phyloP scores from a whole-genome alignment of 2,113 vertebrate species.

The Todiramphus saurophagus region DNA sequence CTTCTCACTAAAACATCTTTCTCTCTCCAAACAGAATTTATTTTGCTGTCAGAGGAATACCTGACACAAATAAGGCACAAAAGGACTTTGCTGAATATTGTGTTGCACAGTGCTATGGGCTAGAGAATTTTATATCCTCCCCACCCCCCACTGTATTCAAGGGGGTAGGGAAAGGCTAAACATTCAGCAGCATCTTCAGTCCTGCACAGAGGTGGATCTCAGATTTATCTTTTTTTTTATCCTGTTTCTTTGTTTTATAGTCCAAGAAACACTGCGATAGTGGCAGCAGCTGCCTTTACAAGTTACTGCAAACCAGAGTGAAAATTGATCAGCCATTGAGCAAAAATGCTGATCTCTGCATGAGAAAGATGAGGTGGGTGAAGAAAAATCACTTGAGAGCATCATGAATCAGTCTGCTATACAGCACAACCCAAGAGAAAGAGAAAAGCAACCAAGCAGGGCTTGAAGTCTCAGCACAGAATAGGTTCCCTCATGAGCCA shows the following conservation, averaged over 20 bases:
- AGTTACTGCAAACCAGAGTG: neutral
- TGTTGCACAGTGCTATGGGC: rapidly evolving
- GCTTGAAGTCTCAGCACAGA: neutral
- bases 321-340: neutral
- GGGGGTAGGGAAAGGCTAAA: neutral
- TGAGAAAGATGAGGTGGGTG: neutral
- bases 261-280: neutral
- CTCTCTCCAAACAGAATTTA: neutral
- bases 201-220: neutral
- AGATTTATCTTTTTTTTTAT: neutral
- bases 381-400: neutral
- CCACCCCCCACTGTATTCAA: neutral
- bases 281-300: neutral
- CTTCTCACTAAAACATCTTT: neutral
- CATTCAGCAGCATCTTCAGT: neutral
- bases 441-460: neutral
- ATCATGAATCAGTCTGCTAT: neutral
- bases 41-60: neutral
- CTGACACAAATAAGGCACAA: neutral
- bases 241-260: neutral
- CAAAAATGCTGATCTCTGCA: neutral
- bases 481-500: neutral
- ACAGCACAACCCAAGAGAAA: neutral
- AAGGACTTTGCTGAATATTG: neutral
- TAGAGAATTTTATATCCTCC: neutral